These are phyloP conservation scores for Cheumatopsyche charites DNA, from an alignment of 1,140 invertebrate species.

Conservation along the genomic window DNA sequence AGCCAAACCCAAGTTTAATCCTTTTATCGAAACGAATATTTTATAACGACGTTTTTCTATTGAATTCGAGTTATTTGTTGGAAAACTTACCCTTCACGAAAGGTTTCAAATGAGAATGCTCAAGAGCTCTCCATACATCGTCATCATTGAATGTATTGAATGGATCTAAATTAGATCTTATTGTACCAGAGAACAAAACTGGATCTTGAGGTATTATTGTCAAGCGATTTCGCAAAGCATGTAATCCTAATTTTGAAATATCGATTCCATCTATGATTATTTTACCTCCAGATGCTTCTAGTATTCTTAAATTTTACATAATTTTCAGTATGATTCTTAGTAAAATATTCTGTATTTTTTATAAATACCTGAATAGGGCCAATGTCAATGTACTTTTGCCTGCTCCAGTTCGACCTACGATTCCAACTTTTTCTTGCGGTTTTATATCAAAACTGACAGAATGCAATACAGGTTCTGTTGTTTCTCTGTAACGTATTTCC, in stretches of 20 bases:
- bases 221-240: conserved; percentile 83
- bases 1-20: conserved; percentile 71
- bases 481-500: conserved; percentile 79
- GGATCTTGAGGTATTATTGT: conserved; percentile 88
- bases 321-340: too few species aligned
- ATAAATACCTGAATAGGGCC: conserved; percentile 69
- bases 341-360: neutral
- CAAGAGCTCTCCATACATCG: conserved; percentile 82
- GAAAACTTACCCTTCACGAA: conserved; percentile 79
- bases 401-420: conserved; percentile 83
- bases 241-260: conserved; percentile 86
- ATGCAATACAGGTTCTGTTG: conserved; percentile 81
- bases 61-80: too few species aligned
- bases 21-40: conserved; percentile 52
- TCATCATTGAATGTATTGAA: conserved; percentile 73
- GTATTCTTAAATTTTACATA: conserved; percentile 67
- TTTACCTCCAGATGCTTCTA: conserved; percentile 80
- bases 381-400: conserved; percentile 86
- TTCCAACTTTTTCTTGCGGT: conserved; percentile 81
- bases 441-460: conserved; percentile 73
- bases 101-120: conserved; percentile 77
- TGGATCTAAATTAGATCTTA: conserved; percentile 82
- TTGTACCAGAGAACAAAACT: conserved; percentile 75
- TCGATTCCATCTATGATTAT: conserved; percentile 93
- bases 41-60: too few species aligned